phyloP scores from a whole-genome alignment of 1,140 invertebrate genomes.

The Rhynchophorus ferrugineus region DNA sequence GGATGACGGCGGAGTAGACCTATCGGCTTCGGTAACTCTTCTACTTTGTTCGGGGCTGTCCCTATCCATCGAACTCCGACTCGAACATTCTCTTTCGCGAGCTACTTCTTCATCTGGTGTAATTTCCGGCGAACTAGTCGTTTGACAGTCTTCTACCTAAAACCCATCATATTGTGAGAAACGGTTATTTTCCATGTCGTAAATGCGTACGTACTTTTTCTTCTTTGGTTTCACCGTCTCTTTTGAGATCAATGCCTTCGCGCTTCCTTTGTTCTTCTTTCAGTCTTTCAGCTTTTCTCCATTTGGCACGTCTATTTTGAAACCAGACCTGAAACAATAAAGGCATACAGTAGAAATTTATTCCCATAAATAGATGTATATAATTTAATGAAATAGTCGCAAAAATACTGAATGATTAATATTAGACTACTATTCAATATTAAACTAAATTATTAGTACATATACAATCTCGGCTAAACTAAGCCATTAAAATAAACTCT shows the following conservation, averaged over 20 bases:
- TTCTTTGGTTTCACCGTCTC: slow-evolving; percentile 45
- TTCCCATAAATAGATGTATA: too few species aligned
- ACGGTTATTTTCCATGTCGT: too few species aligned
- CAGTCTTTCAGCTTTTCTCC: slow-evolving; percentile 83
- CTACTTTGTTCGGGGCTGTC: slow-evolving; percentile 31
- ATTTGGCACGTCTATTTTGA: slow-evolving; percentile 88
- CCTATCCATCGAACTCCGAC: slow-evolving; percentile 31
- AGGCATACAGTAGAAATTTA: too few species aligned
- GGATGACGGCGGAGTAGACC: slow-evolving; percentile 33
- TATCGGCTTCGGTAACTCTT: slow-evolving; percentile 26
- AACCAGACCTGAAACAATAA: slow-evolving; percentile 77
- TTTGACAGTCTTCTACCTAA: slow-evolving; percentile 26
- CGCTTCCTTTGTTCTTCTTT: slow-evolving; percentile 84
- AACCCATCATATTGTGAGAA: background rate
- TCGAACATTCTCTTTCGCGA: slow-evolving; percentile 32
- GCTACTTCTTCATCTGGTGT: slow-evolving; percentile 29
- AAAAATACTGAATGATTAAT: too few species aligned
- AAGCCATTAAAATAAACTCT: too few species aligned
- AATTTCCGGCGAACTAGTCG: slow-evolving; percentile 31
- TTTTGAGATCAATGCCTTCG: slow-evolving; percentile 58
- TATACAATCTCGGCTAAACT: too few species aligned
- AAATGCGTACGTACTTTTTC: slow-evolving; percentile 39
- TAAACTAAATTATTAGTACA: too few species aligned
- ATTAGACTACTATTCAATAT: too few species aligned
- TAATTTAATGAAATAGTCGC: too few species aligned